These are phyloP conservation scores for Hiodon tergisus DNA, from an alignment of 2,113 vertebrate genomes.

Conservation along the genomic window DNA sequence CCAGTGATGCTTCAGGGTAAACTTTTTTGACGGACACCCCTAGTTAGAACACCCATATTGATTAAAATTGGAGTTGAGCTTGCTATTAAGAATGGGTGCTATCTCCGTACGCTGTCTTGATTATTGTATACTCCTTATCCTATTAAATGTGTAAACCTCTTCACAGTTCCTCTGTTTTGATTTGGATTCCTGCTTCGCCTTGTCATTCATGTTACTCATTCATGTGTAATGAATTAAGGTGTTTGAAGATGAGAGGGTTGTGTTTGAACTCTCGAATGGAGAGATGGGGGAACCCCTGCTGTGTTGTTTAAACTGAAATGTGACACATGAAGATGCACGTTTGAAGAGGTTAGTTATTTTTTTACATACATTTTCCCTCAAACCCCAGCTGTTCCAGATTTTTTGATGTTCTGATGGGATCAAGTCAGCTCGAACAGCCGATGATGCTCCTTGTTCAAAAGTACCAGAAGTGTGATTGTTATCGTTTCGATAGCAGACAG, in stretches of 20 bases:
- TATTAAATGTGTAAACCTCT: neutral
- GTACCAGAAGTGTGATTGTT: neutral
- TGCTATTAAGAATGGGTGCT: too few species aligned
- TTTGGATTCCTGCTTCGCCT: neutral
- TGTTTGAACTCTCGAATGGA: conserved; percentile 12
- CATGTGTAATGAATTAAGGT: conserved; percentile 3
- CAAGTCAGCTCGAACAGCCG: neutral
- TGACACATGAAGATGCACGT: conserved; percentile 5
- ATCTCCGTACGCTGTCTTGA: neutral
- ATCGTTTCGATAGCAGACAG: neutral
- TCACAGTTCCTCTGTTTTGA: neutral
- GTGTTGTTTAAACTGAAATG: conserved; percentile 8
- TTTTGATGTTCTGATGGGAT: neutral
- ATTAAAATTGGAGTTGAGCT: too few species aligned
- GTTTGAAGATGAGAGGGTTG: conserved; percentile 13
- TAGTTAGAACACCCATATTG: too few species aligned
- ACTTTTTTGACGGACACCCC: too few species aligned
- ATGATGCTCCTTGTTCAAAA: neutral
- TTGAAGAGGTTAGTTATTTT: neutral
- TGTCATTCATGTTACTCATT: neutral
- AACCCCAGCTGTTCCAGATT: neutral
- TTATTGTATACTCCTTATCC: neutral
- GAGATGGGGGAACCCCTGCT: conserved; percentile 10
- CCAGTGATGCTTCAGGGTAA: too few species aligned
- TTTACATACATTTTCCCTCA: neutral